phyloP scores from a whole-genome alignment of 2,888 invertebrate genomes.

The Hydriomena furcata region DNA sequence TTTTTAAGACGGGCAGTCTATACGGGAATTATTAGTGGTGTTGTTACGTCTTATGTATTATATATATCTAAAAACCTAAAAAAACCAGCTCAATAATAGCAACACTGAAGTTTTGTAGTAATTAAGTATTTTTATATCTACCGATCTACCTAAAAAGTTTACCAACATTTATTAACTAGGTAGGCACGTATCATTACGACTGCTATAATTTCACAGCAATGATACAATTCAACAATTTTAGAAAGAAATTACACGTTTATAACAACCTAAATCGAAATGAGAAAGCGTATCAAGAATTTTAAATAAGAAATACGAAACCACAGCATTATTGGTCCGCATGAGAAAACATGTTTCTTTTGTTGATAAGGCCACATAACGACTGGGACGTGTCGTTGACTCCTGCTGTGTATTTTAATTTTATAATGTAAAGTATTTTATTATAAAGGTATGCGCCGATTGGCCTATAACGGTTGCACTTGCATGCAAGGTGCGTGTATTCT shows the following conservation, averaged over 20 bases:
- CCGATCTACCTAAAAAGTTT: neutral
- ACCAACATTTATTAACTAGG: too few species aligned
- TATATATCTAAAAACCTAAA: too few species aligned
- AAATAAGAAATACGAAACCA: constrained; percentile 61
- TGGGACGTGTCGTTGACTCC: constrained; percentile 64
- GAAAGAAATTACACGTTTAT: constrained; percentile 43
- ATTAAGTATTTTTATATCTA: too few species aligned
- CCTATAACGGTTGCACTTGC: too few species aligned
- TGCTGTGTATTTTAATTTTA: constrained; percentile 38
- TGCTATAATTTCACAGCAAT: constrained; percentile 14
- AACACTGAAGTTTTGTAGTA: too few species aligned
- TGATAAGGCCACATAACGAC: constrained; percentile 67
- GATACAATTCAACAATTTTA: constrained; percentile 21
- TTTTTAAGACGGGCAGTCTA: too few species aligned
- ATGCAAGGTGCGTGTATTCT: too few species aligned
- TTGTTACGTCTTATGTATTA: too few species aligned
- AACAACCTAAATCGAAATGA: constrained; percentile 66
- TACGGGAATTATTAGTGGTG: too few species aligned
- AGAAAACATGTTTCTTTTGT: constrained; percentile 74
- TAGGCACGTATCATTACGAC: too few species aligned
- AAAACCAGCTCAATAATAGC: too few species aligned
- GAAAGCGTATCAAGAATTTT: constrained; percentile 72
- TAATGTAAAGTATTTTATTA: too few species aligned
- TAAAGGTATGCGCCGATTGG: neutral
- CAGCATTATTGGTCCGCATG: constrained; percentile 57